Percentiles rank a stretch among this genome's conserved stretches.
Evolutionary conservation across 30 jellyfish, hydroid and myxozoan genomes (phyloP).

Genomic region (Aurelia sp.): DNA sequence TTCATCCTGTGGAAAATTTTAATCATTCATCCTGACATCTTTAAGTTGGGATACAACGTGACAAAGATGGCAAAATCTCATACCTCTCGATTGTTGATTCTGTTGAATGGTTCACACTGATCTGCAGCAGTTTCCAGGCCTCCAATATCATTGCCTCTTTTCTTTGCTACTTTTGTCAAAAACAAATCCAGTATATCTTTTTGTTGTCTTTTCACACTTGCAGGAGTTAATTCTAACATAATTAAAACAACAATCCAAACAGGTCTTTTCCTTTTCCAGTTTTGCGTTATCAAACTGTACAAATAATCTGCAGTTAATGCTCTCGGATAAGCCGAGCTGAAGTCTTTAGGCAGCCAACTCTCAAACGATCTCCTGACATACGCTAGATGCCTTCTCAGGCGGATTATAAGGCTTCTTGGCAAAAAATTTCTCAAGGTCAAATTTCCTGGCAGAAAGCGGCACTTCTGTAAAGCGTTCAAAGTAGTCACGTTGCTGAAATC

Average conservation of each 20-base stretch:
- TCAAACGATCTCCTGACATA: slow-evolving; percentile 63
- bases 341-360: slow-evolving; percentile 72
- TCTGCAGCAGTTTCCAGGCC: slow-evolving; percentile 85
- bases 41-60: too few species aligned
- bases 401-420: slow-evolving; percentile 54
- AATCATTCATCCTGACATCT: too few species aligned
- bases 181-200: slow-evolving; percentile 56
- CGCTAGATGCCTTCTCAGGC: slow-evolving; percentile 70
- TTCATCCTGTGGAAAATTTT: too few species aligned
- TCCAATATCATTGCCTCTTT: slow-evolving; percentile 44
- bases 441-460: slow-evolving; percentile 80
- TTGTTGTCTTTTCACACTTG: slow-evolving; percentile 72
- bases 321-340: slow-evolving; percentile 24
- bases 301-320: slow-evolving; percentile 63
- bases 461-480: slow-evolving; percentile 62
- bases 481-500: slow-evolving; percentile 72
- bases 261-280: slow-evolving; percentile 77
- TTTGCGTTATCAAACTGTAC: slow-evolving; percentile 64
- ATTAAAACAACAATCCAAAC: slow-evolving; percentile 84
- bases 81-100: slow-evolving; percentile 69
- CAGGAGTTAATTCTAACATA: slow-evolving; percentile 74
- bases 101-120: slow-evolving; percentile 85
- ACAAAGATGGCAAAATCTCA: background rate
- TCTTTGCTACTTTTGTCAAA: slow-evolving; percentile 60
- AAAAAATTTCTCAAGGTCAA: slow-evolving; percentile 60